A percentile compares a stretch with the other conserved stretches of the same genome.
Evolutionary conservation across 2,797 vertebrate genomes (phyloP).

Genomic region (Remorina albescens): DNA sequence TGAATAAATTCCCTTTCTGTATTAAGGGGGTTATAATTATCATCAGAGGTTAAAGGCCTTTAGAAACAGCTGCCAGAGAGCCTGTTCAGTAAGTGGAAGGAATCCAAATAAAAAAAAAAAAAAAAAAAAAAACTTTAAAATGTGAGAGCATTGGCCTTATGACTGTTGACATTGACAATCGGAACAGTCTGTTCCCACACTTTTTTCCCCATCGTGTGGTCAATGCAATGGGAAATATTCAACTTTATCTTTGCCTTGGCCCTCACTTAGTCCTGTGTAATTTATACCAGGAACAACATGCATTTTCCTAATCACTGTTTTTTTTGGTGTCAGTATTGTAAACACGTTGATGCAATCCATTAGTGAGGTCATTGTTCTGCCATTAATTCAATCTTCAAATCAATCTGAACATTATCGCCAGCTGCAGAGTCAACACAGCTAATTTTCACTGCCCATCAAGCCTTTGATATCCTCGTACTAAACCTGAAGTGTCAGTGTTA

Average conservation of each 20-base stretch:
- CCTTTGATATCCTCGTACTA: constrained; percentile 55
- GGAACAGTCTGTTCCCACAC: background rate
- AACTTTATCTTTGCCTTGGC: background rate
- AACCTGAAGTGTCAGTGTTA: constrained; percentile 55
- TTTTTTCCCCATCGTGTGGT: no score
- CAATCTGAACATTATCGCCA: constrained; percentile 19
- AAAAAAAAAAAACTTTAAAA: constrained; percentile 43
- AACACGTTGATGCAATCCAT: constrained; percentile 36
- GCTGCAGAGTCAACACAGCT: constrained; percentile 20
- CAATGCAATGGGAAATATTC: constrained; percentile 19
- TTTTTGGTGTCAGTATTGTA: constrained; percentile 6
- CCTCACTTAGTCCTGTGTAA: constrained; percentile 26
- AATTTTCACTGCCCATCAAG: constrained; percentile 40
- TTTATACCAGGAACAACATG: constrained; percentile 21
- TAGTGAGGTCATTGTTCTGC: background rate
- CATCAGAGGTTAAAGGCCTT: constrained; percentile 60
- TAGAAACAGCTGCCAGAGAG: constrained; percentile 59
- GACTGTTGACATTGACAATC: constrained; percentile 24
- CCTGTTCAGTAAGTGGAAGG: constrained; percentile 54
- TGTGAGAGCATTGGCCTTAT: constrained; percentile 33
- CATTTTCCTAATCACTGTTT: constrained; percentile 10
- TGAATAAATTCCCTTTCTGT: constrained; percentile 70
- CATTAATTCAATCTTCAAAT: constrained; percentile 6
- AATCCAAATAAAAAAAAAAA: constrained; percentile 57
- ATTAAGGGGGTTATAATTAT: constrained; percentile 65